Base-by-base conservation (phyloP, 2,113 vertebrate genomes). In the Electrona antarctica region DNA sequence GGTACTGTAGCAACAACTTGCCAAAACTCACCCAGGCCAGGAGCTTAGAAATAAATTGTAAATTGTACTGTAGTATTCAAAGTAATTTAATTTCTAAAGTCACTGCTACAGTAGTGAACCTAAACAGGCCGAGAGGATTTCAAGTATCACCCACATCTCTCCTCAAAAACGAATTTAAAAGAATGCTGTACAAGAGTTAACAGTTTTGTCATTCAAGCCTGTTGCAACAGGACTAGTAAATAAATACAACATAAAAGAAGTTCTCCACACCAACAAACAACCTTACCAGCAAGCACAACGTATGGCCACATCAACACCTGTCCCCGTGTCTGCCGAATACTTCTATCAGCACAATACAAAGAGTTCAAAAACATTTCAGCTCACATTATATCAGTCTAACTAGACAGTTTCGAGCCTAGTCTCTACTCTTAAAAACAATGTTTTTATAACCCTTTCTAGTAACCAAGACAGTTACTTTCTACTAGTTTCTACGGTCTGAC, bases 171-270 rank as follows among this genome's bases (percentile, higher is more conserved):
- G 41, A 60, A 60, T 1, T 6, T 14, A 56, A 7, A 14, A 14
- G 10, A 1, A 4, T 10, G 7, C 3, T 60, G 58, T 29, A 41
- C 10, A 21, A 33, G 21, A 60, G 5, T 10, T 57, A 57, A 57
- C 14, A 14, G 67, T 65, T 77, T 67, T 76, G 63, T 66, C 65
- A 71, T 71, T 74, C 64, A 65, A 76, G 73, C 47, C 55, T 13
- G 49, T 45, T 8, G 9, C 21, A 21, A 8, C 29, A 28, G 48
- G 21, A 21, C 3, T 52, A 81, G 81, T 85, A 69, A 21, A 21
- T 21, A 88, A 74, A 80, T 70, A 29, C n/a, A 13, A 77, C 5
- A 63, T 57, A 73, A 74, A 76, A 52, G 3, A n/a, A 8, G 66
- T 52, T 14, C 41, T 21, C n/a, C 41, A 7, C 8, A 10, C 14